A percentile compares a stretch with the other conserved stretches of the same genome.
Evolutionary conservation across 2,797 vertebrate species (phyloP).

Genomic region (Cirrhinus mrigala): DNA sequence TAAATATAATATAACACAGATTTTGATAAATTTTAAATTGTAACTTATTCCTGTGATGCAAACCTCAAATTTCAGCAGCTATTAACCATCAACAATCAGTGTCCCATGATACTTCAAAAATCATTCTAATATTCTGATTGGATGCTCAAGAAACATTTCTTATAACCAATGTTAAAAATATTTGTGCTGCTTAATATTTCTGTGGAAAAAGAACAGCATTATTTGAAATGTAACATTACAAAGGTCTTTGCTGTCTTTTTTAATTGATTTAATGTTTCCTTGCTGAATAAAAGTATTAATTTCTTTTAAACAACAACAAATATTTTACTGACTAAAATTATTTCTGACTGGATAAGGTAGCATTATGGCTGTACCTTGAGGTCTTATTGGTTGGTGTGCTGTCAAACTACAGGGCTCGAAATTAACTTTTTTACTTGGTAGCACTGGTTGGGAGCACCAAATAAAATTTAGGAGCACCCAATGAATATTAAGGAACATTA

Average conservation of each 20-base stretch:
- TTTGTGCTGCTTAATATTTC: not conserved
- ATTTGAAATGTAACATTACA: not conserved
- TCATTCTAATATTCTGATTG: not conserved
- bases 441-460: too few species aligned
- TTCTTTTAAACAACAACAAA: too few species aligned
- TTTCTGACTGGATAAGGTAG: not conserved
- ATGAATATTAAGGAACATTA: too few species aligned
- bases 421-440: too few species aligned
- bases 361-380: not conserved
- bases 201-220: not conserved
- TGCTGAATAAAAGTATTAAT: too few species aligned
- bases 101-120: not conserved
- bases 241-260: not conserved
- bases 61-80: not conserved
- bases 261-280: too few species aligned
- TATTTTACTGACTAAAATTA: too few species aligned
- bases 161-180: not conserved
- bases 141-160: not conserved
- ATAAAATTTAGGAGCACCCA: too few species aligned
- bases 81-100: too few species aligned
- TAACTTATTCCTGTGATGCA: not conserved
- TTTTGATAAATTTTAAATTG: not conserved
- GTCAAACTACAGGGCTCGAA: too few species aligned
- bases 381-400: not conserved
- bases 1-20: too few species aligned